Base-by-base conservation (phyloP, 2,888 invertebrate species). In the Trichopoda pennipes region DNA sequence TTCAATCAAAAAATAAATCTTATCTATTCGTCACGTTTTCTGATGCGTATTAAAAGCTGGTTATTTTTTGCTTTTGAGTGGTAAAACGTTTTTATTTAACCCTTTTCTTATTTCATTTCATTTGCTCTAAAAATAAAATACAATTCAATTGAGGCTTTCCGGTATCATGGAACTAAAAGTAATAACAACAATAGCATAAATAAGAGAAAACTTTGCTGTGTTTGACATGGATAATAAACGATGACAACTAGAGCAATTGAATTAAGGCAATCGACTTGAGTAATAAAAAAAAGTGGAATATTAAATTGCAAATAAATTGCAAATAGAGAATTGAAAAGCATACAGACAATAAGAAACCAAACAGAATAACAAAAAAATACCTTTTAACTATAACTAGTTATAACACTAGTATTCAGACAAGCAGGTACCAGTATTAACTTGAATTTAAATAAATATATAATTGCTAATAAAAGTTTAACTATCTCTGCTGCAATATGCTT, bases 171-270 rank as follows among this genome's bases (percentile, higher is more conserved):
- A 17, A 49, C 9, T 14, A n/a, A 44, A 70, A 56, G 28, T 28
- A 28, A 28, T 19, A 72, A 8, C 38, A 9, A 49, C 17, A 44
- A 63, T 9, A 56, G 42, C 32, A n/a, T 9, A 21, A 23, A 42
- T 60, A 64, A 64, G 55, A 64, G 12, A 55, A 55, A 47, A 47
- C 14, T 28, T 47, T 44, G 17, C 42, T 44, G 17, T 17, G 17
- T 53, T 49, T 66, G 63, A 72, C 44, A 70, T 56, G 56, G 38
- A 64, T 58, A 56, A 78, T 64, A 63, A 55, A 68, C 70, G 55
- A 80, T 58, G 73, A 74, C 61, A 79, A 82, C 82, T 79, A 79
- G 79, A 82, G 56, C 79, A 82, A 68, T 75, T 79, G 79, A 70
- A 72, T 66, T 60, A 49, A 70, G 64, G 58, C 64, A 79, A 73